Percentiles rank a stretch among this genome's conserved stretches.
Conservation (phyloP, 2,797 vertebrate genomes). For the Sarcophilus harrisii region DNA sequence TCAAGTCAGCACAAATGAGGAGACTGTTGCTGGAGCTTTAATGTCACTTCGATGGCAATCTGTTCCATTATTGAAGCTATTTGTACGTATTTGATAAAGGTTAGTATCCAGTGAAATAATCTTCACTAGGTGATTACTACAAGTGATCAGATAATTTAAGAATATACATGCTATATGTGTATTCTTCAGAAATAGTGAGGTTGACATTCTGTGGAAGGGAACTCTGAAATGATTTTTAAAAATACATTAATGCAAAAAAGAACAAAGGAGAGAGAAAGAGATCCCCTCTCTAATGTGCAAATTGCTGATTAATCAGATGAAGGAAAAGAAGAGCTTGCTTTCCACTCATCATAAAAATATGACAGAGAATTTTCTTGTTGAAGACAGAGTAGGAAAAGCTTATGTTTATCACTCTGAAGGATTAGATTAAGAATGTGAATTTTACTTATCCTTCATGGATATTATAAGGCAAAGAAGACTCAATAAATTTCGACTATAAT, state of each 20-base stretch:
- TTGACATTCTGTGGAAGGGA: slow-evolving; percentile 21
- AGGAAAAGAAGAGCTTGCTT: neutral
- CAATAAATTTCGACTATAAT: slow-evolving; percentile 39
- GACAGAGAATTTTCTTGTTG: neutral
- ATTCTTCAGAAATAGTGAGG: slow-evolving; percentile 42
- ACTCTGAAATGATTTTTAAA: slow-evolving; percentile 48
- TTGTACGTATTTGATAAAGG: neutral
- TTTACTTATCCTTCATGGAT: slow-evolving; percentile 45
- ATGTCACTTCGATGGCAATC: neutral
- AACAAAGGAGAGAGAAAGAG: slow-evolving; percentile 9
- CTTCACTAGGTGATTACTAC: neutral
- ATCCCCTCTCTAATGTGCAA: neutral
- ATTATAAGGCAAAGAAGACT: neutral
- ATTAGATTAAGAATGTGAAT: neutral
- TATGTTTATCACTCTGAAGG: slow-evolving; percentile 15
- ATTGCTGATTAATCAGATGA: slow-evolving; percentile 11
- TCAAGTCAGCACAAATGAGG: neutral
- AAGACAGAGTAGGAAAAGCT: neutral
- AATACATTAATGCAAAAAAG: neutral
- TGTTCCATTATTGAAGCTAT: neutral
- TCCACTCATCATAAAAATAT: neutral
- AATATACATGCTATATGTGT: neutral
- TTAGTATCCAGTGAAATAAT: neutral
- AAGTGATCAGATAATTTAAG: neutral
- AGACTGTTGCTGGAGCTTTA: slow-evolving; percentile 4